These are phyloP conservation scores for Aleiodes sp. DNA, from an alignment of 1,140 invertebrate species.

Conservation along the genomic window DNA sequence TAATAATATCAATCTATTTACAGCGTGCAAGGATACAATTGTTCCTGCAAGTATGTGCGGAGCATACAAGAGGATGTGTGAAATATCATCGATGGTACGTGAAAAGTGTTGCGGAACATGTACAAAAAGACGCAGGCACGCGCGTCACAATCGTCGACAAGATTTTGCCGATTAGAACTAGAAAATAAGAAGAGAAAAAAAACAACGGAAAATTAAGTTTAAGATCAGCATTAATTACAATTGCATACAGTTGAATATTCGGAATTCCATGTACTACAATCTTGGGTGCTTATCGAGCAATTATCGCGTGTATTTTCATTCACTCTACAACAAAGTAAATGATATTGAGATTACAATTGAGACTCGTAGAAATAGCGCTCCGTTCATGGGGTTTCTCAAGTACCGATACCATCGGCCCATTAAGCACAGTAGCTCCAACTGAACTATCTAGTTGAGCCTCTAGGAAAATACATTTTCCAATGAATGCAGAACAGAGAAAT, in stretches of 20 bases:
- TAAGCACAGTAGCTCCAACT: background rate
- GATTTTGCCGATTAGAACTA: slow-evolving; percentile 32
- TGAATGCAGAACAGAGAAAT: background rate
- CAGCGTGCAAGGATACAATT: slow-evolving; percentile 53
- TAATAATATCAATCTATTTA: slow-evolving; percentile 23
- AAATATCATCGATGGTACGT: slow-evolving; percentile 48
- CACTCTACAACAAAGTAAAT: background rate
- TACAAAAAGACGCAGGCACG: slow-evolving; percentile 49
- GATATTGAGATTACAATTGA: background rate
- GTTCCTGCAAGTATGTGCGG: slow-evolving; percentile 45
- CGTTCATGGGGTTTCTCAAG: background rate
- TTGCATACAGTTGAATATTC: background rate
- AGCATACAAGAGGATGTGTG: slow-evolving; percentile 51
- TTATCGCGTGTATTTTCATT: background rate
- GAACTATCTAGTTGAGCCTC: background rate
- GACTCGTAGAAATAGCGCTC: no score
- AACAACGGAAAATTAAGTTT: no score
- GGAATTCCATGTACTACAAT: background rate
- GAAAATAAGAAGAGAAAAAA: no score
- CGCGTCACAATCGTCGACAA: slow-evolving; percentile 50
- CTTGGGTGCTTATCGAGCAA: no score
- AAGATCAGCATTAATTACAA: no score
- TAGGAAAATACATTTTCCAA: background rate
- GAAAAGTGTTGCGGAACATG: slow-evolving; percentile 57
- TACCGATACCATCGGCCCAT: background rate